Evolutionary conservation across 2,797 vertebrate species (phyloP).

Genomic region (Caiman crocodilus): DNA sequence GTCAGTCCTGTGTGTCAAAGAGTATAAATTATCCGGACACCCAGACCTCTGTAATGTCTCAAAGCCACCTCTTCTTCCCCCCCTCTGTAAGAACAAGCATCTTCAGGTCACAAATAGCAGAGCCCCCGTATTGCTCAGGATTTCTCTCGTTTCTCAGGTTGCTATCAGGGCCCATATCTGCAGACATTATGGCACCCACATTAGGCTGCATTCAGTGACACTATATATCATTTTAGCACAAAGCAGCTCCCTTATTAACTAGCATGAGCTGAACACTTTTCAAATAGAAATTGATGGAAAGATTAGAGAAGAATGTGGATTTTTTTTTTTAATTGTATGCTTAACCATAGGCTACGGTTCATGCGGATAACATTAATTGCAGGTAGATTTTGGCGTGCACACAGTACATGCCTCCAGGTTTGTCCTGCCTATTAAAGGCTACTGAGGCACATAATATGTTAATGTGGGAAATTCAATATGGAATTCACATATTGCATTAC

Average conservation of each 20-base stretch:
- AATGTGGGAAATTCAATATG: neutral
- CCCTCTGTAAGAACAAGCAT: neutral
- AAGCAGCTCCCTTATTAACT: neutral
- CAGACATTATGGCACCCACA: rapidly evolving
- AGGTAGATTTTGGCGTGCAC: neutral
- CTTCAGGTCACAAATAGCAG: neutral
- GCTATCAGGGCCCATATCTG: neutral
- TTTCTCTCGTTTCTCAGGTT: neutral
- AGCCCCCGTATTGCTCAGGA: neutral
- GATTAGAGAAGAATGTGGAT: rapidly evolving
- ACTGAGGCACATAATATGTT: neutral
- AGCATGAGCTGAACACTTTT: rapidly evolving
- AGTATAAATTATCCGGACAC: neutral
- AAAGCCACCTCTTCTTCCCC: rapidly evolving
- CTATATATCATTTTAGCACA: rapidly evolving
- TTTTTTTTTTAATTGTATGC: rapidly evolving
- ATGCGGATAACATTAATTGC: neutral
- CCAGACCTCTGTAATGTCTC: neutral
- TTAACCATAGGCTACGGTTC: neutral
- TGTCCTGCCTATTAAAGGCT: neutral
- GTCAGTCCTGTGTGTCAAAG: neutral
- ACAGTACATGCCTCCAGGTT: neutral
- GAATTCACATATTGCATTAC: neutral
- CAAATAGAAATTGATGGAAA: rapidly evolving
- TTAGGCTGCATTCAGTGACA: neutral